These are phyloP conservation scores for Doryteuthis pealeii DNA, from an alignment of 1,140 invertebrate genomes.

Conservation along the genomic window DNA sequence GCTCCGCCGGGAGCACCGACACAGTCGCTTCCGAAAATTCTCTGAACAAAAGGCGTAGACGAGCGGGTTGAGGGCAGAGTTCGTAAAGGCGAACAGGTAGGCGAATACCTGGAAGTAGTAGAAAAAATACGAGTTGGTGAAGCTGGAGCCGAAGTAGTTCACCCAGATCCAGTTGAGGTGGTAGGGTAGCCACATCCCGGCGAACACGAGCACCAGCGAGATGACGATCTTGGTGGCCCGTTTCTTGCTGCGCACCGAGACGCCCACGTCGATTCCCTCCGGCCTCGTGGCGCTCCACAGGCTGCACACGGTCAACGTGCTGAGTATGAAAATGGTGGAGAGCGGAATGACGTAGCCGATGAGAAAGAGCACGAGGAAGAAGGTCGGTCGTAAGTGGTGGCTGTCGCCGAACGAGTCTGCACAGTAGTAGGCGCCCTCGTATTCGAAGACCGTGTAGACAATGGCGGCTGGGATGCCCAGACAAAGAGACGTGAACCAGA, in stretches of 20 bases:
- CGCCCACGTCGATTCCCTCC: constrained; percentile 11
- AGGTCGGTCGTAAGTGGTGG: constrained; percentile 15
- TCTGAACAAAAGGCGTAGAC: constrained; percentile 96
- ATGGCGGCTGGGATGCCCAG: constrained; percentile 23
- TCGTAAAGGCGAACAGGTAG: constrained; percentile 87
- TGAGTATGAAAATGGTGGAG: constrained; percentile 82
- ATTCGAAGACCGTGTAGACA: constrained; percentile 25
- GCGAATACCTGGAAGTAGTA: constrained; percentile 80
- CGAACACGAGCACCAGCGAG: constrained; percentile 89
- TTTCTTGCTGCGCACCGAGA: constrained; percentile 70
- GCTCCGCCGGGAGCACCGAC: neutral
- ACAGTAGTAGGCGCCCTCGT: constrained; percentile 22
- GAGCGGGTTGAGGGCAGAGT: constrained; percentile 89
- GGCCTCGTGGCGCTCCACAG: constrained; percentile 70
- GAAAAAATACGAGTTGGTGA: constrained; percentile 39
- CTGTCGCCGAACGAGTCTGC: constrained; percentile 27
- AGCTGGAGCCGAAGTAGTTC: constrained; percentile 44
- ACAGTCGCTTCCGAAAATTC: constrained; percentile 69
- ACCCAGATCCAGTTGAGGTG: constrained; percentile 65
- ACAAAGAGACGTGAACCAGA: constrained; percentile 28
- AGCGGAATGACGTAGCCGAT: constrained; percentile 75
- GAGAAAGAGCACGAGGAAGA: constrained; percentile 28
- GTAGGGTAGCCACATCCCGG: constrained; percentile 89
- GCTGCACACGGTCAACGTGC: constrained; percentile 81
- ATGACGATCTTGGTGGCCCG: constrained; percentile 87